Percentiles rank a stretch among this genome's conserved stretches.
phyloP scores from a whole-genome alignment of 53 echinoderm and acorn worm genomes.

The Crossaster papposus region DNA sequence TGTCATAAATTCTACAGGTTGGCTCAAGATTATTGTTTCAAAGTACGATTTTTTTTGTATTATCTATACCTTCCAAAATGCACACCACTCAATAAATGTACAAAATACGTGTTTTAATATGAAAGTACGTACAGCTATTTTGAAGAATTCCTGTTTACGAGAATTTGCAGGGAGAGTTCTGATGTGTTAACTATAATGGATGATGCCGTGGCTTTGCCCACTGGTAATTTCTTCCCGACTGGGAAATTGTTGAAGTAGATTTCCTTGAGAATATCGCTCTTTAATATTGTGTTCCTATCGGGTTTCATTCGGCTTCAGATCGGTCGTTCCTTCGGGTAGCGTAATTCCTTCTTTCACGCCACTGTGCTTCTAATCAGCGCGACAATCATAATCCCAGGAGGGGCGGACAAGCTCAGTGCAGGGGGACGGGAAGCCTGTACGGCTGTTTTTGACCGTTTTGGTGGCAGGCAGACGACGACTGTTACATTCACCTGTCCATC shows the following conservation, averaged over 20 bases:
- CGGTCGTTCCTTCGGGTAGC: too few species aligned
- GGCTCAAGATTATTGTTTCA: too few species aligned
- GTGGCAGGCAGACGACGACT: not conserved
- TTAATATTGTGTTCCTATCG: not conserved
- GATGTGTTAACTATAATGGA: too few species aligned
- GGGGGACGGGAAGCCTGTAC: too few species aligned
- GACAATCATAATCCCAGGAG: not conserved
- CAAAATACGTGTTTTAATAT: too few species aligned
- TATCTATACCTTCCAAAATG: too few species aligned
- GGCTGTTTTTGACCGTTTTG: not conserved
- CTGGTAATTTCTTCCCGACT: not conserved
- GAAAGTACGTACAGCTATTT: too few species aligned
- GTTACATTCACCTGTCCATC: slow-evolving; percentile 53
- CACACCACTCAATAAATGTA: too few species aligned
- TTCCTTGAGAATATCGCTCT: not conserved
- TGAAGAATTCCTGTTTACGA: too few species aligned
- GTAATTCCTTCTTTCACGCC: not conserved
- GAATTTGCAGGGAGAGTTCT: too few species aligned
- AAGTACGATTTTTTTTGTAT: too few species aligned
- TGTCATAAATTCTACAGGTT: too few species aligned
- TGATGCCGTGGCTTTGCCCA: not conserved
- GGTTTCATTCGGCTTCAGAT: not conserved
- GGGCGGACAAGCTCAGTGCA: not conserved
- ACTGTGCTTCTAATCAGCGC: not conserved
- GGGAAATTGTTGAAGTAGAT: not conserved